Evolutionary conservation across 2,113 vertebrate genomes (phyloP).

Genomic region (Platysternon megacephalum): DNA sequence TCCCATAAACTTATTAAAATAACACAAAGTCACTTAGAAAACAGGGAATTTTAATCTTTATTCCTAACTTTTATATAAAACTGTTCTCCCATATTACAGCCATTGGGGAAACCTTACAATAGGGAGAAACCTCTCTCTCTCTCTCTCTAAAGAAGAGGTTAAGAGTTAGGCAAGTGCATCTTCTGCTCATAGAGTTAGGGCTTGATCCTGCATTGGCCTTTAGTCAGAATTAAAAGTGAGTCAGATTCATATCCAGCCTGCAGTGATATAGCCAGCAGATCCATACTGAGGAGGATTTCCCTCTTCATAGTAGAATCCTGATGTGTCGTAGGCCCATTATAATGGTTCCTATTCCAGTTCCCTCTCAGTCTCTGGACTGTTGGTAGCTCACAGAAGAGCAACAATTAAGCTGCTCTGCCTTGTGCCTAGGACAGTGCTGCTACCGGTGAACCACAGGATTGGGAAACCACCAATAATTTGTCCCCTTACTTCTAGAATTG

Average conservation of each 20-base stretch:
- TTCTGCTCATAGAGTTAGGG: not conserved
- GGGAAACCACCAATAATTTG: not conserved
- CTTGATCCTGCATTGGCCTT: not conserved
- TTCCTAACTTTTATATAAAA: not conserved
- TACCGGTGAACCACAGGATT: not conserved
- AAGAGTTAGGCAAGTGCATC: not conserved
- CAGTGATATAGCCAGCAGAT: not conserved
- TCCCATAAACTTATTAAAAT: not conserved
- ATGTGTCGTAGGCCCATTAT: not conserved
- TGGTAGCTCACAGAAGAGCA: not conserved
- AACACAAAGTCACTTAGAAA: not conserved
- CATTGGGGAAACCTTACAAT: not conserved
- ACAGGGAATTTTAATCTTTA: not conserved
- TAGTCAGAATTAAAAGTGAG: not conserved
- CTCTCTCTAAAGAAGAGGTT: not conserved
- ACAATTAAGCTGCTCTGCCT: not conserved
- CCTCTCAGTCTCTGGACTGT: not conserved
- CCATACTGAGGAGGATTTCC: not conserved
- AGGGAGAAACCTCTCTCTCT: not conserved
- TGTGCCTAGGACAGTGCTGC: not conserved
- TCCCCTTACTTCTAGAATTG: not conserved
- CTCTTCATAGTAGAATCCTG: not conserved
- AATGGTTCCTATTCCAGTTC: not conserved
- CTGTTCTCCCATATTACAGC: not conserved
- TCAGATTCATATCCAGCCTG: not conserved